These are phyloP conservation scores for Villa cingulata DNA, from an alignment of 2,888 invertebrate genomes.

Conservation along the genomic window DNA sequence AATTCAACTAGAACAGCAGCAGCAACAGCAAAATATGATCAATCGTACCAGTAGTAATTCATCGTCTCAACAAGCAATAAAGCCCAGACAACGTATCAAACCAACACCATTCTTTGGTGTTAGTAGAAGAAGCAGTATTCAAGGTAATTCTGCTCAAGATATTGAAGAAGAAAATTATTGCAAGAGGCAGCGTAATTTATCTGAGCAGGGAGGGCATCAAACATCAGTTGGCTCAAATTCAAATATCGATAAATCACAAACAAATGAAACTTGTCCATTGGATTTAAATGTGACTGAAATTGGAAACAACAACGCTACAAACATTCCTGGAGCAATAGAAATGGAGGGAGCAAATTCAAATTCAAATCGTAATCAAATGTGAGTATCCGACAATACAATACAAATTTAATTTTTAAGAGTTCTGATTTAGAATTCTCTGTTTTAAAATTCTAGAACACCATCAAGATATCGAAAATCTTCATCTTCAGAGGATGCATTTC, in stretches of 20 bases:
- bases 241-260: neutral
- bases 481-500: conserved; percentile 34
- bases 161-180: conserved; percentile 7
- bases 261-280: neutral
- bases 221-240: neutral
- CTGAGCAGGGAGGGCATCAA: neutral
- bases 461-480: conserved; percentile 4
- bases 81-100: conserved; percentile 52
- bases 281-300: conserved; percentile 24
- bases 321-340: conserved; percentile 5
- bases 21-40: too few relatives aligned
- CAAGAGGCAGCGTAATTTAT: neutral
- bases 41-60: too few relatives aligned
- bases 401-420: neutral
- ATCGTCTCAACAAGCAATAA: conserved; percentile 39
- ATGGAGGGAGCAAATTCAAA: too few relatives aligned
- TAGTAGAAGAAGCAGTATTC: conserved; percentile 50
- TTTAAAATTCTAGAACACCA: too few relatives aligned
- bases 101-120: conserved; percentile 53
- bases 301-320: conserved; percentile 14
- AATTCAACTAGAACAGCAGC: neutral
- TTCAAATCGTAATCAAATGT: conserved; percentile 6
- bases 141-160: conserved; percentile 31
- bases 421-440: too few relatives aligned
- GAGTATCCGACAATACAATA: neutral